Base-by-base conservation (phyloP, 2,888 invertebrate genomes). In the Lasioglossum morio region DNA sequence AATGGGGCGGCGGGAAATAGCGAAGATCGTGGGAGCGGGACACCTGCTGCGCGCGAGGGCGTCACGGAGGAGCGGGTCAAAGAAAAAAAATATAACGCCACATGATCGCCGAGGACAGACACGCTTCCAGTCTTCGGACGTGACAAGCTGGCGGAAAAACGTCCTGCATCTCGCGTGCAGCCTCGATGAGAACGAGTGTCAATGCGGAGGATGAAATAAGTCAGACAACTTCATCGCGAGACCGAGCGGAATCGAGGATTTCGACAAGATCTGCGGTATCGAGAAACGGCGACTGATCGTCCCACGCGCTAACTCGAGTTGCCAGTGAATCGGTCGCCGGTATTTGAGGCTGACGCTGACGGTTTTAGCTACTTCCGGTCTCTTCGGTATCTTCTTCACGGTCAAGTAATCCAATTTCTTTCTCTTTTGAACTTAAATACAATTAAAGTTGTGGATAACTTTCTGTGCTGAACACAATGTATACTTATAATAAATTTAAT, bases 11-110 rank as follows among this genome's bases (percentile, higher is more conserved):
- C 89, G 89, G 86, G 87, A 89, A 88, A 89, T 88, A 91, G 93
- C 92, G 90, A 92, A 92, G 94, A 94, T 92, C 94, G 93, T 94
- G 94, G 90, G 94, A 94, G 83, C 86, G 80, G 84, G 90, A 89
- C 93, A 94, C 93, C 93, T 94, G 94, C 84, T 79, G 66, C 75
- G 76, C 66, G 77, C 84, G 82, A 60, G 84, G 82, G 84, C 85
- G 84, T 81, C 82, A 66, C 37, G 82, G 30, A 72, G 72, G 76
- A 75, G 72, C 75, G n/a, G n/a, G n/a, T 23, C 23, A 40, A 70
- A n/a, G n/a, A 70, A 46, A 74, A 79, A 84, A 89, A 84, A 87
- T 86, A 88, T 87, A 88, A 88, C 82, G 84, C 88, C 82, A 72
- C 63, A 74, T 57, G 57, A 79, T 53, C 72, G 66, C 34, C 34